Evolutionary conservation across 2,888 invertebrate genomes (phyloP).

Genomic region (Drosophila helvetica): DNA sequence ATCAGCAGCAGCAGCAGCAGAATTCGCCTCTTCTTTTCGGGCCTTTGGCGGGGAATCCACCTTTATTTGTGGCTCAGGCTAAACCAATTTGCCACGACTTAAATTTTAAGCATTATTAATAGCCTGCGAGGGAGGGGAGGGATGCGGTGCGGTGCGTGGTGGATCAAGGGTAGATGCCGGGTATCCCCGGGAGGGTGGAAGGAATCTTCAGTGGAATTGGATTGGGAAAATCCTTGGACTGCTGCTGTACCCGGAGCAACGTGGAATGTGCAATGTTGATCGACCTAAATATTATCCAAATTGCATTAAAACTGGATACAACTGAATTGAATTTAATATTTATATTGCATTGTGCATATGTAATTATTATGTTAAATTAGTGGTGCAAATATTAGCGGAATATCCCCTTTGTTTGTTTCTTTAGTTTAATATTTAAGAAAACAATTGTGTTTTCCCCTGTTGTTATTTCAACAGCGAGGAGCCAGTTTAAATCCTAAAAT

Average conservation of each 20-base stretch:
- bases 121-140: slow-evolving; percentile 18
- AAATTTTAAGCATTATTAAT: slow-evolving; percentile 79
- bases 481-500: too few relatives aligned
- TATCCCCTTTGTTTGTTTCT: neutral
- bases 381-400: neutral
- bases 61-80: slow-evolving; percentile 53
- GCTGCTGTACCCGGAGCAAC: neutral
- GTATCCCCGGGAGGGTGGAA: slow-evolving; percentile 18
- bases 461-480: too few relatives aligned
- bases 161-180: slow-evolving; percentile 15
- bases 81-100: slow-evolving; percentile 76
- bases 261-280: neutral
- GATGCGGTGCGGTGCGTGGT: neutral
- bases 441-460: neutral
- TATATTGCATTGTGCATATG: too few relatives aligned
- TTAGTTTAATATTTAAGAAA: neutral
- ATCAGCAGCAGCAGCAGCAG: slow-evolving; percentile 2
- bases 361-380: neutral
- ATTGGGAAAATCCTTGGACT: too few relatives aligned
- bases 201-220: neutral
- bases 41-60: slow-evolving; percentile 43
- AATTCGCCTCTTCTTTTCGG: slow-evolving; percentile 8
- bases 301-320: neutral
- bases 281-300: neutral
- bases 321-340: neutral